phyloP scores from a whole-genome alignment of 1,140 invertebrate genomes.

The Drosophila orosa region DNA sequence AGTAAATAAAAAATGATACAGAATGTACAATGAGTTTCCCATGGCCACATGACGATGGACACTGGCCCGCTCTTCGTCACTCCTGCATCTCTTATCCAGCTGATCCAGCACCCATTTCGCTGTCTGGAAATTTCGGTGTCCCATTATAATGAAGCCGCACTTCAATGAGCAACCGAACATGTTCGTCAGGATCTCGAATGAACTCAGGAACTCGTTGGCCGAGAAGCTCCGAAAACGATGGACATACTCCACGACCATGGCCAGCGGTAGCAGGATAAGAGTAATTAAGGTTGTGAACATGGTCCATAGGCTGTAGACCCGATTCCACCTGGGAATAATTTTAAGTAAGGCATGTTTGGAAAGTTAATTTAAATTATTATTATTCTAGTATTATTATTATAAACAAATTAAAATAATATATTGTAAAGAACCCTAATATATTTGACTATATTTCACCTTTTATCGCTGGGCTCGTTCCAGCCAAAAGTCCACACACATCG shows the following conservation, averaged over 20 bases:
- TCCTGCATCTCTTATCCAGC: conserved; percentile 46
- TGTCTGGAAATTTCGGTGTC: conserved; percentile 16
- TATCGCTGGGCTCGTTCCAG: conserved; percentile 38
- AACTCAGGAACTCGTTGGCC: conserved; percentile 55
- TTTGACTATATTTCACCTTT: neutral
- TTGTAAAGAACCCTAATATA: no score
- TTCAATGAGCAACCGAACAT: conserved; percentile 50
- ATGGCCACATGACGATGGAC: conserved; percentile 39
- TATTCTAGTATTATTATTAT: no score
- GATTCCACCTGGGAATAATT: neutral
- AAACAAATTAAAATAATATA: no score
- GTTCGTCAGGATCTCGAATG: conserved; percentile 47
- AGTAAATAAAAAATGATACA: conserved; percentile 29
- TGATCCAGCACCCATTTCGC: conserved; percentile 45
- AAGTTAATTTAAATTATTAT: neutral
- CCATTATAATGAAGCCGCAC: conserved; percentile 23
- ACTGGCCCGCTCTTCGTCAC: neutral
- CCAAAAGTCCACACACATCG: conserved; percentile 24
- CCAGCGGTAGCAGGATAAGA: conserved; percentile 21
- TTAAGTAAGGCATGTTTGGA: neutral
- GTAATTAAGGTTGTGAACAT: neutral
- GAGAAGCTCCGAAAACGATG: conserved; percentile 46
- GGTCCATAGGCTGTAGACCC: conserved; percentile 16
- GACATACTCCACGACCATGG: conserved; percentile 44
- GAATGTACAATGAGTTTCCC: conserved; percentile 28